phyloP scores from a whole-genome alignment of 2,113 vertebrate species.

The Suncus etruscus region DNA sequence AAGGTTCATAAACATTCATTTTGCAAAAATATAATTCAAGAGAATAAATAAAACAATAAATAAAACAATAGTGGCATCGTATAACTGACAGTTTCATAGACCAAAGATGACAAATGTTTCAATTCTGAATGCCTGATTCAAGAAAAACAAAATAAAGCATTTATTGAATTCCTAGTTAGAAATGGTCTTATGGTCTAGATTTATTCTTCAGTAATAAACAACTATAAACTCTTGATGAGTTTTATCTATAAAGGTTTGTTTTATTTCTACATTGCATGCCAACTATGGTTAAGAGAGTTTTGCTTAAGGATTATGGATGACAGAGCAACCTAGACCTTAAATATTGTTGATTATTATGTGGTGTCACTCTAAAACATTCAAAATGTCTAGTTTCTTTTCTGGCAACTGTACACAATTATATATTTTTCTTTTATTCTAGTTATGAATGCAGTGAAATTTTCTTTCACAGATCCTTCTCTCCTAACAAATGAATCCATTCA shows the following conservation, averaged over 20 bases:
- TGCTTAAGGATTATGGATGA: neutral
- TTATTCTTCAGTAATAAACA: conserved; percentile 8
- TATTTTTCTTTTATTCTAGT: neutral
- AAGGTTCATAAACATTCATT: neutral
- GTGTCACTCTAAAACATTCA: neutral
- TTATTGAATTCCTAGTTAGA: neutral
- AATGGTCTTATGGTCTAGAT: neutral
- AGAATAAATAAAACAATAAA: conserved; percentile 11
- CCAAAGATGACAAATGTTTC: neutral
- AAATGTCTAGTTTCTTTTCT: neutral
- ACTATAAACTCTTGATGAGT: neutral
- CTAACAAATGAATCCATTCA: neutral
- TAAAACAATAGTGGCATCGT: neutral
- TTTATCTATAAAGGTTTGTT: neutral
- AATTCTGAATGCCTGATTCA: conserved; percentile 17
- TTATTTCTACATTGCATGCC: neutral
- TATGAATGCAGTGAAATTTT: neutral
- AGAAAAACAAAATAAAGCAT: conserved; percentile 30
- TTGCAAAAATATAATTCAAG: conserved; percentile 40
- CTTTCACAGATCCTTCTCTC: neutral
- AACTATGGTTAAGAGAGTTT: neutral
- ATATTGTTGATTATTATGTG: neutral
- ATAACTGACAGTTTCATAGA: neutral
- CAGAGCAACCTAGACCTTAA: neutral
- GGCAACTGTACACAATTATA: neutral